phyloP scores from a whole-genome alignment of 2,113 vertebrate genomes.

The Phaetusa simplex region DNA sequence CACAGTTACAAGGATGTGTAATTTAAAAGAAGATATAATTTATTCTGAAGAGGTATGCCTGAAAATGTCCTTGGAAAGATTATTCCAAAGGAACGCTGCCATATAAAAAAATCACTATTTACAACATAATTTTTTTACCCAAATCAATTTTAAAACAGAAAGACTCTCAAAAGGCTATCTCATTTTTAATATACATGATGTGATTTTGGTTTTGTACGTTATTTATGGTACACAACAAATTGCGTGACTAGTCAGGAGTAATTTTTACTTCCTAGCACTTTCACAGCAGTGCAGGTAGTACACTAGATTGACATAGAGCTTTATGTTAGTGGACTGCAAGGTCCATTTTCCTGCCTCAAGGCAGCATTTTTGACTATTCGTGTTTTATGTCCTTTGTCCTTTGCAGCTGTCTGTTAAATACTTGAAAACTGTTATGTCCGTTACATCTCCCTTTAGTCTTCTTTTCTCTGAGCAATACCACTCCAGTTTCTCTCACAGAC shows the following conservation, averaged over 20 bases:
- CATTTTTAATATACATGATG: background rate
- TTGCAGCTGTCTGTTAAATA: background rate
- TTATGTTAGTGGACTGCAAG: background rate
- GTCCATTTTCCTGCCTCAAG: background rate
- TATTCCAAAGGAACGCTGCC: background rate
- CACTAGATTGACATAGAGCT: background rate
- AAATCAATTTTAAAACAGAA: background rate
- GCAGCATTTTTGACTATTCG: background rate
- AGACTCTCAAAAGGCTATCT: background rate
- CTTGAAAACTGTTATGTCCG: background rate
- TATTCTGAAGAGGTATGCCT: background rate
- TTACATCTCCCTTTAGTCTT: background rate
- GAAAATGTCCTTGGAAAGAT: background rate
- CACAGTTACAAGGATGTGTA: background rate
- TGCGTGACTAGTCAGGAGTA: background rate
- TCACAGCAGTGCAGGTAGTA: background rate
- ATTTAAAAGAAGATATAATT: background rate
- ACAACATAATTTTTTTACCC: background rate
- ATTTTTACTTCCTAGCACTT: background rate
- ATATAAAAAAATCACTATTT: background rate
- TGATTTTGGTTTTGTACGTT: background rate
- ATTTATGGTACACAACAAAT: background rate
- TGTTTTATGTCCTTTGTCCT: background rate
- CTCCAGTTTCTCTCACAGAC: background rate
- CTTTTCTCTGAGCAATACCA: background rate